Evolutionary conservation across 1,140 invertebrate genomes (phyloP).

Genomic region (Schlechtendalia chinensis): DNA sequence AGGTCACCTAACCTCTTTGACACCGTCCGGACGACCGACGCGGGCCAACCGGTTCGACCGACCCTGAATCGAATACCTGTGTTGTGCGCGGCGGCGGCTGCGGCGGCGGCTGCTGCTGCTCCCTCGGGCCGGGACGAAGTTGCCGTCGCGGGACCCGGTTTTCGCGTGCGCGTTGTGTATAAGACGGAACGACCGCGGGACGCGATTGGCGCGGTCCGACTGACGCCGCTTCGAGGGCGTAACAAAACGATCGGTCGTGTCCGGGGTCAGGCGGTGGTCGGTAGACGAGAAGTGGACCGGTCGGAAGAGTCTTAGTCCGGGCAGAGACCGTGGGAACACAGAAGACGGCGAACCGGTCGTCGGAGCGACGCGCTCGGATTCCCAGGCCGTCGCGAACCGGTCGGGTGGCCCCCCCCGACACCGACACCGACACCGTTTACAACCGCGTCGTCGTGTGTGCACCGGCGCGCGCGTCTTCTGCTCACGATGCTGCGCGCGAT

Average conservation of each 20-base stretch:
- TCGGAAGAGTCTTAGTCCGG: too few species aligned
- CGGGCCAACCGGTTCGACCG: conserved; percentile 3
- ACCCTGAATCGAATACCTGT: conserved; percentile 34
- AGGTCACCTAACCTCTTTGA: too few species aligned
- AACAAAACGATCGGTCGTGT: too few species aligned
- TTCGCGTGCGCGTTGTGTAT: not conserved
- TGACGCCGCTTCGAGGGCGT: not conserved
- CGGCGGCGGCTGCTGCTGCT: too few species aligned
- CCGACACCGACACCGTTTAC: too few species aligned
- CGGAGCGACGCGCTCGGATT: not conserved
- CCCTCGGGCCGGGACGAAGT: too few species aligned
- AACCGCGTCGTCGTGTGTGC: too few species aligned
- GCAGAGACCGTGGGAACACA: conserved; percentile 9
- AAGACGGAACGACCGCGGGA: not conserved
- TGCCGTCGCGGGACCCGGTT: conserved; percentile 42
- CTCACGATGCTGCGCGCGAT: not conserved
- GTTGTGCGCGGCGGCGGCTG: not conserved
- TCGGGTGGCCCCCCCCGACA: too few species aligned
- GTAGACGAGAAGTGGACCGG: too few species aligned
- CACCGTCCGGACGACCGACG: not conserved
- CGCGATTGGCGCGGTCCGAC: conserved; percentile 16
- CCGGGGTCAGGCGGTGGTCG: too few species aligned
- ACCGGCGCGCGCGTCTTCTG: not conserved
- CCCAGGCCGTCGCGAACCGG: conserved; percentile 37
- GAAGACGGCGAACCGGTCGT: not conserved